Conservation (phyloP, 2,888 invertebrate species). For the Napeogenes sylphis region DNA sequence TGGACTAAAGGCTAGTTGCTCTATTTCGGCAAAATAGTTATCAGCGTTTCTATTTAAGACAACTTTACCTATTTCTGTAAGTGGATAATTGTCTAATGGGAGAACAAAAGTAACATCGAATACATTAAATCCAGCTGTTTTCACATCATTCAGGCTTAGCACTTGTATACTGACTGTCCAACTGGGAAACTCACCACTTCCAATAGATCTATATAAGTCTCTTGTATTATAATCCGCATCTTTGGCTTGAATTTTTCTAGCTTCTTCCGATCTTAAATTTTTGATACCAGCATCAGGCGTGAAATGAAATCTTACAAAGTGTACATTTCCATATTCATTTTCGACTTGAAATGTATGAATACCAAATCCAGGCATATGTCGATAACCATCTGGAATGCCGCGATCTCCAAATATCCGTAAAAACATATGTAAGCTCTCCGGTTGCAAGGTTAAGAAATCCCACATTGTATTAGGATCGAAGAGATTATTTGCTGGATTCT, state of each 20-base stretch:
- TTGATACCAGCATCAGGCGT: conserved; percentile 92
- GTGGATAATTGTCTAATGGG: conserved; percentile 85
- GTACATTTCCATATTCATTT: conserved; percentile 81
- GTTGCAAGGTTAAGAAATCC: conserved; percentile 91
- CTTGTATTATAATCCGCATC: conserved; percentile 92
- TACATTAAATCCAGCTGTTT: conserved; percentile 86
- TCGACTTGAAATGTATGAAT: conserved; percentile 93
- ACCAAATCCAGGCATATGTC: conserved; percentile 95
- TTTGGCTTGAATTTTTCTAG: conserved; percentile 78
- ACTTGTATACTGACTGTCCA: conserved; percentile 89
- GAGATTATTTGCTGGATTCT: conserved; percentile 91
- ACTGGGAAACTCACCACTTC: conserved; percentile 80
- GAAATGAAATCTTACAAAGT: conserved; percentile 92
- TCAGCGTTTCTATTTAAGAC: conserved; percentile 90
- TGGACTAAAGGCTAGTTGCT: conserved; percentile 92
- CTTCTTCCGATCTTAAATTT: conserved; percentile 81
- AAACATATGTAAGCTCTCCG: conserved; percentile 89
- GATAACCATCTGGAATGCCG: conserved; percentile 92
- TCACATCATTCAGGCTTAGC: conserved; percentile 88
- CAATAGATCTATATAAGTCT: conserved; percentile 91
- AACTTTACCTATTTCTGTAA: conserved; percentile 88
- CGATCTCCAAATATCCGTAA: conserved; percentile 90
- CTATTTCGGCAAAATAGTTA: conserved; percentile 94
- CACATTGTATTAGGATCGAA: conserved; percentile 94
- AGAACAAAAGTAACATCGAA: conserved; percentile 94